Base-by-base conservation (phyloP, 2,113 vertebrate species). In the Mohoua ochrocephala region DNA sequence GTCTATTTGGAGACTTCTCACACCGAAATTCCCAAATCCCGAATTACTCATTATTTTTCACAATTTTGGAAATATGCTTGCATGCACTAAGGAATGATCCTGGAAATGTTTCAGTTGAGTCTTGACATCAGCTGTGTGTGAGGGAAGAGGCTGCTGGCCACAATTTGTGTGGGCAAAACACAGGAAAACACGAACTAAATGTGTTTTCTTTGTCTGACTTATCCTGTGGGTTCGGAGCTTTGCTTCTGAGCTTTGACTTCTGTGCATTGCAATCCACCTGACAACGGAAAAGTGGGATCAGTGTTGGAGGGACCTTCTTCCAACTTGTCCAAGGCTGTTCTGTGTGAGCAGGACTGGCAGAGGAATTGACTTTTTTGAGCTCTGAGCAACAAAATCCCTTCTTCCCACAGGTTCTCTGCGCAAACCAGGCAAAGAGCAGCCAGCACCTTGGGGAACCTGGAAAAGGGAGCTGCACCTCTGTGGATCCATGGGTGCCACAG, bases 401-500 rank as follows among this genome's bases (percentile, higher is more conserved):
- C 28, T 49, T 63, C 18, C 44, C 49, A 6, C 56, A 65, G 86
- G 13, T 31, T 85, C 63, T 76, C 50, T 7, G 4, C 8, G 12
- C 33, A 41, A 71, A 69, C 60, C 71, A 41, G 21, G 67, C 26
- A 67, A 86, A 52, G 57, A 94, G 82, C 73, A 94, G 82, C 73
- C 86, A 73, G 20, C 2, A 10, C n/a, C 44, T 44, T 4, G 1
- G 17, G 30, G 11, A 64, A 17, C 33, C 18, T 83, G 73, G 78
- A 42, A 39, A 69, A 59, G 76, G 81, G 68, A 96, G 63, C 52
- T 91, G 65, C 41, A 18, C 24, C 23, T 87, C 53, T 11, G 5
- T 41, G 24, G 75, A 79, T 88, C 50, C 9, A 4, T 41, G 24
- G 75, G 88, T 93, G 71, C 91, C 56, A 83, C 79, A 69, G 93